Percentiles rank a stretch among this genome's conserved stretches.
Evolutionary conservation across 2,797 vertebrate species (phyloP).

Genomic region (Epinephelus malabaricus): DNA sequence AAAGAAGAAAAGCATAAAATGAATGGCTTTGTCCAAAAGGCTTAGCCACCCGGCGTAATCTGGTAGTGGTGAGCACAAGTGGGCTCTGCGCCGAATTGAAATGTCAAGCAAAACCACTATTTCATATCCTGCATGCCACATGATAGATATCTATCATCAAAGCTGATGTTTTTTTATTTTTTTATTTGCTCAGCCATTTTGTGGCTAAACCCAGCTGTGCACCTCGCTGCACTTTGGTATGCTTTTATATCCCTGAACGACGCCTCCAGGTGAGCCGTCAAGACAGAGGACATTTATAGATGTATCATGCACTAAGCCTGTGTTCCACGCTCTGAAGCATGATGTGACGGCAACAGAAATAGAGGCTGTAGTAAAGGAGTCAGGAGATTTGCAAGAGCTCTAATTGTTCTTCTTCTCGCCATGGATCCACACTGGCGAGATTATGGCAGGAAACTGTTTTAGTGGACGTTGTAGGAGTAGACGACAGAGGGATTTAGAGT

Average conservation of each 20-base stretch:
- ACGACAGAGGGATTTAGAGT: constrained; percentile 41
- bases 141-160: constrained; percentile 36
- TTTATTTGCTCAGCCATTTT: constrained; percentile 49
- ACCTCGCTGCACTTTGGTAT: constrained; percentile 37
- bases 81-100: constrained; percentile 48
- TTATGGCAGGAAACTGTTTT: constrained; percentile 53
- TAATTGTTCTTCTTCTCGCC: constrained; percentile 69
- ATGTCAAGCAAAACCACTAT: constrained; percentile 47
- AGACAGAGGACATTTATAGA: constrained; percentile 73
- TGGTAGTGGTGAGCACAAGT: constrained; percentile 50
- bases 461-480: constrained; percentile 45
- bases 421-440: constrained; percentile 30
- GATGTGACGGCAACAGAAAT: constrained; percentile 59
- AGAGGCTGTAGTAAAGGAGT: constrained; percentile 52
- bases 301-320: constrained; percentile 63
- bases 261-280: constrained; percentile 66
- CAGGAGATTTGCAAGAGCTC: constrained; percentile 63
- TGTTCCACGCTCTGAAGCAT: constrained; percentile 62
- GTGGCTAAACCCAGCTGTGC: constrained; percentile 54
- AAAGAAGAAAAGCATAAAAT: constrained; percentile 73
- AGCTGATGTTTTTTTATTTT: constrained; percentile 1
- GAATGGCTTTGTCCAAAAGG: constrained; percentile 72
- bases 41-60: constrained; percentile 57
- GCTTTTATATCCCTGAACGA: constrained; percentile 55
- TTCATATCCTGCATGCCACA: constrained; percentile 40